Percentiles rank a stretch among this genome's conserved stretches.
Evolutionary conservation across 2,113 vertebrate genomes (phyloP).

Genomic region (Myanophis thanlyinensis): DNA sequence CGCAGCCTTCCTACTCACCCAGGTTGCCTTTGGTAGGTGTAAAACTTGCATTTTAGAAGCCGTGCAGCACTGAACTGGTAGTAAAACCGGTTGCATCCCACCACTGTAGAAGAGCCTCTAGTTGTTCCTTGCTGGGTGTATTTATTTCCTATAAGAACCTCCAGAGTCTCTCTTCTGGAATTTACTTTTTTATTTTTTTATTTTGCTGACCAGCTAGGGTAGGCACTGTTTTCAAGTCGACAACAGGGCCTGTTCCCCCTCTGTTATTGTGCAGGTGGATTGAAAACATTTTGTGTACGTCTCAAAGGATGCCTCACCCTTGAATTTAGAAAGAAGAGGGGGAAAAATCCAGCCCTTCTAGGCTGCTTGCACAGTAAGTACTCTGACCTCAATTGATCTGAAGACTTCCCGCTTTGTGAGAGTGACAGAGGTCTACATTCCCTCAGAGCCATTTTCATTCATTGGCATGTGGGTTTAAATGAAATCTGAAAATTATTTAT

Average conservation of each 20-base stretch:
- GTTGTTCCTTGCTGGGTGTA: neutral
- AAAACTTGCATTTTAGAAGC: too few species aligned
- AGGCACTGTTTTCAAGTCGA: neutral
- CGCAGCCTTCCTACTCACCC: too few species aligned
- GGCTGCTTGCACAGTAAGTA: neutral
- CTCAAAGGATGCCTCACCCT: slow-evolving; percentile 7
- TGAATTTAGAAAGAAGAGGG: neutral
- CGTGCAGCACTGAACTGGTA: too few species aligned
- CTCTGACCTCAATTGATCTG: slow-evolving; percentile 1
- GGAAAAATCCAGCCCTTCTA: neutral
- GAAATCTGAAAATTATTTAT: slow-evolving; percentile 31
- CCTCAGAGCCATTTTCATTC: slow-evolving; percentile 18
- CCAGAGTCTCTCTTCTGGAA: neutral
- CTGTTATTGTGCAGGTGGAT: neutral
- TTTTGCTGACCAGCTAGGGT: slow-evolving; percentile 9
- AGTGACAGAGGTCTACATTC: slow-evolving; percentile 10
- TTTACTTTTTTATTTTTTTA: neutral
- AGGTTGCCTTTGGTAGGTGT: too few species aligned
- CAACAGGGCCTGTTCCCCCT: neutral
- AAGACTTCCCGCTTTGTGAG: slow-evolving; percentile 2
- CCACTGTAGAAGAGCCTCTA: neutral
- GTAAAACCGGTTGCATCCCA: too few species aligned
- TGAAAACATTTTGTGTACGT: neutral
- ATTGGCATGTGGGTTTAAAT: slow-evolving; percentile 13
- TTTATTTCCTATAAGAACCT: neutral